phyloP scores from a whole-genome alignment of 1,140 invertebrate species.

The Geopemphigus sp. region DNA sequence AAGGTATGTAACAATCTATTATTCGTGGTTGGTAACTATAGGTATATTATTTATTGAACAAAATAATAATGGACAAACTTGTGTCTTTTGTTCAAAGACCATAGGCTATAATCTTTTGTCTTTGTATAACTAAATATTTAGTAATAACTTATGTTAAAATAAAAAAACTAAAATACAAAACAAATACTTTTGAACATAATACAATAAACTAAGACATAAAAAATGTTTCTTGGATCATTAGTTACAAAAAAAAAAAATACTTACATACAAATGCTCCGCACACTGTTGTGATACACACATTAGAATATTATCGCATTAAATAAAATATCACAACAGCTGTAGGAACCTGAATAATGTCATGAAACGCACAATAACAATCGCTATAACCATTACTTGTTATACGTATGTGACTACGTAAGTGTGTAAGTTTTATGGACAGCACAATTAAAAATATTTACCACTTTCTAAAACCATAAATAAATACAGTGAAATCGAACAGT shows the following conservation, averaged over 20 bases:
- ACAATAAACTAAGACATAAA: too few species aligned
- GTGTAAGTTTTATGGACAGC: background rate
- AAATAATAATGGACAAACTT: background rate
- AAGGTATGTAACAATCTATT: background rate
- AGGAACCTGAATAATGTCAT: too few species aligned
- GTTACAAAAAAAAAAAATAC: too few species aligned
- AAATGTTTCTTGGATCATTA: too few species aligned
- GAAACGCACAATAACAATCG: too few species aligned
- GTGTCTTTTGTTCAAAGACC: too few species aligned
- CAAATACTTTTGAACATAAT: background rate
- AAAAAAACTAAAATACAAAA: background rate
- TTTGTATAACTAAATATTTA: too few species aligned
- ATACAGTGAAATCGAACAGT: constrained; percentile 41
- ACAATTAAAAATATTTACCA: constrained; percentile 32
- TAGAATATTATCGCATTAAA: too few species aligned
- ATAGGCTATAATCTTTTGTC: too few species aligned
- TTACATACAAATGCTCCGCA: too few species aligned
- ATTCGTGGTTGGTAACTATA: constrained; percentile 28
- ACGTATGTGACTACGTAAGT: background rate
- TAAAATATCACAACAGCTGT: too few species aligned
- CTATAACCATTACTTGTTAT: background rate
- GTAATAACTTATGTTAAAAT: background rate
- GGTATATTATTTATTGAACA: background rate
- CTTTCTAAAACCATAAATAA: constrained; percentile 18
- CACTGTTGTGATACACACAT: too few species aligned